These are phyloP conservation scores for Drosophila subquinaria DNA, from an alignment of 2,888 invertebrate species.

Conservation along the genomic window DNA sequence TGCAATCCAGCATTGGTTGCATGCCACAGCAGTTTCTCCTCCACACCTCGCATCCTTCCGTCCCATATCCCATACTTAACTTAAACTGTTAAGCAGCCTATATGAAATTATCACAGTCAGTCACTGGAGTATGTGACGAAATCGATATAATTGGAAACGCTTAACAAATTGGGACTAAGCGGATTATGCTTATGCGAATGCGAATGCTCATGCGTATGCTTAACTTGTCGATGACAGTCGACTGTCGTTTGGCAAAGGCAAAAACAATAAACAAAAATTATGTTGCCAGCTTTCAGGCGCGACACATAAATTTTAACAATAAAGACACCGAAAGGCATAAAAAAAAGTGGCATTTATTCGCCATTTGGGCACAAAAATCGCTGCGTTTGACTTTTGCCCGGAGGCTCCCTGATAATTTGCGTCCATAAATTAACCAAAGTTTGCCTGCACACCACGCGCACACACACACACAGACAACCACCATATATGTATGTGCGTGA, in stretches of 20 bases:
- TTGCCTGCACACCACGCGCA: slow-evolving; percentile 16
- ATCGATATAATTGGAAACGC: slow-evolving; percentile 59
- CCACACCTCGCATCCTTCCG: not conserved
- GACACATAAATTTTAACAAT: slow-evolving; percentile 76
- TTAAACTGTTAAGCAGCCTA: slow-evolving; percentile 41
- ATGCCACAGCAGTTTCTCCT: slow-evolving; percentile 2
- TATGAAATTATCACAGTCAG: slow-evolving; percentile 45
- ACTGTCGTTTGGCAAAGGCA: slow-evolving; percentile 46
- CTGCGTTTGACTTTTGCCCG: slow-evolving; percentile 69
- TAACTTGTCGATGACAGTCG: slow-evolving; percentile 58
- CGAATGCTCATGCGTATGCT: slow-evolving; percentile 12
- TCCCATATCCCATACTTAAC: slow-evolving; percentile 7
- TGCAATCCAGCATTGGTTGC: slow-evolving; percentile 19
- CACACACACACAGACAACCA: not conserved
- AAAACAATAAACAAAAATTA: slow-evolving; percentile 67
- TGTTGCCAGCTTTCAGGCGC: slow-evolving; percentile 51
- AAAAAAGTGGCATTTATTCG: slow-evolving; percentile 61
- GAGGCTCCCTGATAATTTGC: slow-evolving; percentile 67
- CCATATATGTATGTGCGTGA: slow-evolving; percentile 7
- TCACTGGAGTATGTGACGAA: slow-evolving; percentile 14
- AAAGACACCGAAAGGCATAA: slow-evolving; percentile 62
- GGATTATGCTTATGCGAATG: slow-evolving; percentile 24
- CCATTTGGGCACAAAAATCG: slow-evolving; percentile 60
- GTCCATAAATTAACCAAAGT: slow-evolving; percentile 68
- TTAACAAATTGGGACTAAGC: slow-evolving; percentile 35